These are phyloP conservation scores for Muscidifurax raptorellus DNA, from an alignment of 1,140 invertebrate species.

Conservation along the genomic window DNA sequence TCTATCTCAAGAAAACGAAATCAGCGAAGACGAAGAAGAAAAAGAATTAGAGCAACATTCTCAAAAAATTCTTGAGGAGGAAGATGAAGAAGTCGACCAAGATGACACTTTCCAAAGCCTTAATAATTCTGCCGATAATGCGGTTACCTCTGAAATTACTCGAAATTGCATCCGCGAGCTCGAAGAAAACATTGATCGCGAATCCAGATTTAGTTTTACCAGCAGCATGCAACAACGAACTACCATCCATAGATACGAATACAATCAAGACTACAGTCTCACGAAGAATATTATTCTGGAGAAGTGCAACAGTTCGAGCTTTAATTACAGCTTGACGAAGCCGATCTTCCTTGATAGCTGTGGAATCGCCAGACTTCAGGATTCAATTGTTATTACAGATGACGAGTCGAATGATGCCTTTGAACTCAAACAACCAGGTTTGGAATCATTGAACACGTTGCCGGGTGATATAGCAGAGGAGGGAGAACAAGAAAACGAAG, in stretches of 20 bases:
- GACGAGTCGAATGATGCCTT: conserved; percentile 64
- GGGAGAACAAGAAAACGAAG: conserved; percentile 30
- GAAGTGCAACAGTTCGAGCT: neutral
- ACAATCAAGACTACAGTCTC: neutral
- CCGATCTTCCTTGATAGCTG: conserved; percentile 36
- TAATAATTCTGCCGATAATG: conserved; percentile 46
- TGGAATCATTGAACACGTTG: neutral
- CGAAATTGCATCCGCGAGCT: neutral
- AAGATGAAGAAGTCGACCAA: conserved; percentile 41
- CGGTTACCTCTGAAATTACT: neutral
- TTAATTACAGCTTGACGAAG: conserved; percentile 42
- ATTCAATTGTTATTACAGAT: conserved; percentile 66
- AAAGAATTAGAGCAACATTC: neutral
- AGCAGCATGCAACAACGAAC: neutral
- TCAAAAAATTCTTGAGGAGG: neutral
- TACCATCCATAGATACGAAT: neutral
- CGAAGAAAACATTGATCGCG: neutral
- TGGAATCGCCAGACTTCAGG: conserved; percentile 11
- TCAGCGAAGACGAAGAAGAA: conserved; percentile 46
- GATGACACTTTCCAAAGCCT: conserved; percentile 65
- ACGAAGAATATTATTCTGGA: neutral
- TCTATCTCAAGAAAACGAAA: conserved; percentile 33
- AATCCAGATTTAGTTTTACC: neutral
- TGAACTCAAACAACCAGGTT: neutral
- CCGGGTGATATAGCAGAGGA: neutral